A percentile compares a stretch with the other conserved stretches of the same genome.
phyloP scores from a whole-genome alignment of 1,140 invertebrate species.

The Hycleus phaleratus region DNA sequence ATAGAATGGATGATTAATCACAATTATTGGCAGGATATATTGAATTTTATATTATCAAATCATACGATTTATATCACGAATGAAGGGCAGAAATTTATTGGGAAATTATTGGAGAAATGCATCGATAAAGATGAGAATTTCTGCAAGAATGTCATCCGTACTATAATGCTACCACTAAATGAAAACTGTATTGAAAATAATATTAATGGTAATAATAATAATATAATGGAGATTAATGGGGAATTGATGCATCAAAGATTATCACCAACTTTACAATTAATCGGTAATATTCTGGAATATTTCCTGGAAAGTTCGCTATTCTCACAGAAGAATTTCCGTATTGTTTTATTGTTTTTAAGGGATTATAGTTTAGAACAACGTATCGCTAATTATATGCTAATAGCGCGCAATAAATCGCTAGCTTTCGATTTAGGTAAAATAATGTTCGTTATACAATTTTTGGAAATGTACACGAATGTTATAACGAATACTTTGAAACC shows the following conservation, averaged over 20 bases:
- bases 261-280: slow-evolving; percentile 46
- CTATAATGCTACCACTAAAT: slow-evolving; percentile 13
- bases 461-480: slow-evolving; percentile 2
- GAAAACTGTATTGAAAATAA: neutral
- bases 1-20: slow-evolving; percentile 48
- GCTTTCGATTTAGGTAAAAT: slow-evolving; percentile 22
- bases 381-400: slow-evolving; percentile 18
- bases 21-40: slow-evolving; percentile 47
- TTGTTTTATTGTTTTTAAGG: slow-evolving; percentile 1
- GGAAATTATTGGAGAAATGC: slow-evolving; percentile 39
- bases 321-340: slow-evolving; percentile 21
- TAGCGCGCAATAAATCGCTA: slow-evolving; percentile 23
- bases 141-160: slow-evolving; percentile 13
- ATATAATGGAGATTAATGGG: slow-evolving; percentile 42
- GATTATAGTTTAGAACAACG: slow-evolving; percentile 19
- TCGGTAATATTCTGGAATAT: slow-evolving; percentile 37
- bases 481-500: neutral
- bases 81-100: slow-evolving; percentile 50
- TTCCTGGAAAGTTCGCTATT: slow-evolving; percentile 26
- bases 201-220: neutral
- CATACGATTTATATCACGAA: slow-evolving; percentile 56
- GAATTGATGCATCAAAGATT: slow-evolving; percentile 46
- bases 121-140: slow-evolving; percentile 13
- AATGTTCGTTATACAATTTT: slow-evolving; percentile 16
- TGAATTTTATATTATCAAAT: slow-evolving; percentile 49